Conservation (phyloP, 2,888 invertebrate species). For the Drosophila trichaetosa region DNA sequence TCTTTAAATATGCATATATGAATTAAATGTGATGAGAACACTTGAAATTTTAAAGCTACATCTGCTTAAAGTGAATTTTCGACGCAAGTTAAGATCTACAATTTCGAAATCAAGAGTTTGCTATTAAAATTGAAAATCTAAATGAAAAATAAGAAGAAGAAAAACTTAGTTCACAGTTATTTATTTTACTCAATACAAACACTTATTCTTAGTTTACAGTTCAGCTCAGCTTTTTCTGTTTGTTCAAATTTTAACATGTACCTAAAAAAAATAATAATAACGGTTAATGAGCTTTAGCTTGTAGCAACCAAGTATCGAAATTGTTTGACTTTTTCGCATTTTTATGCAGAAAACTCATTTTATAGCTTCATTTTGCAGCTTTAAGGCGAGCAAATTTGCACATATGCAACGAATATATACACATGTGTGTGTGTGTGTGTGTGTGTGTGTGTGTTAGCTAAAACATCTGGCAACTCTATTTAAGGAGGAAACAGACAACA, state of each 20-base stretch:
- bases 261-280: background rate
- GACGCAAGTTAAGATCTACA: background rate
- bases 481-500: conserved; percentile 44
- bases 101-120: background rate
- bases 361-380: conserved; percentile 16
- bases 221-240: background rate
- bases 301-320: background rate
- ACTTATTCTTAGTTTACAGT: background rate
- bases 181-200: background rate
- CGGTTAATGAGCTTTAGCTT: too few relatives aligned
- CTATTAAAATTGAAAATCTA: background rate
- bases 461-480: conserved; percentile 60
- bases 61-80: background rate
- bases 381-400: conserved; percentile 16
- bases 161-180: background rate
- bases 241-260: background rate
- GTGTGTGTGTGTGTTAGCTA: conserved; percentile 1
- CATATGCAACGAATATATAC: conserved; percentile 28
- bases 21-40: background rate
- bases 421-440: background rate
- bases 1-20: background rate
- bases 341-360: background rate
- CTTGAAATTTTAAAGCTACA: background rate
- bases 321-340: background rate
- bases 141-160: background rate